Evolutionary conservation across 2,113 vertebrate genomes (phyloP), one percentile per base, ranked within the genome.

Genomic region (Corydoras maculifer): DNA sequence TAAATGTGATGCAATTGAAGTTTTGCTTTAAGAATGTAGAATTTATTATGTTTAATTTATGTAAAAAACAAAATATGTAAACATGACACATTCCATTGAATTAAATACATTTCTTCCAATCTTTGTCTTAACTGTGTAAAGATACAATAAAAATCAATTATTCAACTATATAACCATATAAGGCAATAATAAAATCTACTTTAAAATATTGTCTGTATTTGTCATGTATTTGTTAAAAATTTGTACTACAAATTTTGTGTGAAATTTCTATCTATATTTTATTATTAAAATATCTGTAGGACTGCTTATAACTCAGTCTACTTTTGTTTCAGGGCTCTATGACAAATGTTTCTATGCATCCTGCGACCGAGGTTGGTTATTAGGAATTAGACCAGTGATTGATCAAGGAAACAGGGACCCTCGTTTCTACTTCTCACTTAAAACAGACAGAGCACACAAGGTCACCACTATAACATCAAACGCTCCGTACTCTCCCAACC

Each of bases 291-390:
- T 9, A 14, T 43, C 13, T 30, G 9, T 58, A 25, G 25, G 10
- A 67, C 8, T 30, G 54, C 58, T 50, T 69, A 3, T 10, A 53
- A 8, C 50, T 10, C 53, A 18, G 6, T 62, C 67, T 80, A 49
- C 68, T 89, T 86, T 2, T 90, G 82, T 82, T 81, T 64, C 86
- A 99, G 97, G 96, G 78, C 89, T 98, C 14, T 98, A 95, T 84
- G 97, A 99, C 91, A 98, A 98, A 89, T 99, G 96, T 86, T 97
- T 96, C 90, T 97, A 96, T 77, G 93, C 92, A 80, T 94, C 95
- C 67, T 93, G 94, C 72, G 94, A 99, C 88, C 91, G 94, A 85
- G 97, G 97, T 84, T 99, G 97, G 97, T 87, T 93, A 82, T 88
- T 99, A 78, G 97, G 97, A 67, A 95, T 99, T 89, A 91, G 93